Evolutionary conservation across 2,113 vertebrate genomes (phyloP).

Genomic region (Natator depressus): DNA sequence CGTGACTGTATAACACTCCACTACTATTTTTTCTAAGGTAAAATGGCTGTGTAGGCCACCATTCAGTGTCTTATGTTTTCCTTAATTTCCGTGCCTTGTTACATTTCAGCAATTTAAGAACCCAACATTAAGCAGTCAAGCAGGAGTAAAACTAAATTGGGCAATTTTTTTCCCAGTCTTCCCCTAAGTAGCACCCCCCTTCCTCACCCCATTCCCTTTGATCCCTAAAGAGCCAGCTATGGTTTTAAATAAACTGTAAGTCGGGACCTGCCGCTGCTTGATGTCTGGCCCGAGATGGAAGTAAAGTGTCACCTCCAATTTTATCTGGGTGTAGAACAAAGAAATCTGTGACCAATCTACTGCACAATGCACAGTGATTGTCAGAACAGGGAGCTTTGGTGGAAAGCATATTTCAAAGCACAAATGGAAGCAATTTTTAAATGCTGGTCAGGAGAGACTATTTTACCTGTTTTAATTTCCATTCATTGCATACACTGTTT

Average conservation of each 20-base stretch:
- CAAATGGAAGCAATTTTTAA: slow-evolving; percentile 37
- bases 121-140: slow-evolving; percentile 5
- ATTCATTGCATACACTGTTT: neutral
- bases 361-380: neutral
- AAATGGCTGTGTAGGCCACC: neutral
- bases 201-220: slow-evolving; percentile 35
- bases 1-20: neutral
- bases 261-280: slow-evolving; percentile 24
- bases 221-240: slow-evolving; percentile 57
- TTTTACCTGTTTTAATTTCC: slow-evolving; percentile 30
- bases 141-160: neutral
- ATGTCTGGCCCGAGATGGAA: slow-evolving; percentile 63
- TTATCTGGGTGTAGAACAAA: slow-evolving; percentile 74
- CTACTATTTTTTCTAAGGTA: neutral
- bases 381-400: slow-evolving; percentile 43
- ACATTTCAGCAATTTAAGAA: slow-evolving; percentile 16
- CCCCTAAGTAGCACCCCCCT: neutral
- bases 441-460: neutral
- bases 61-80: neutral
- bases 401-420: slow-evolving; percentile 51
- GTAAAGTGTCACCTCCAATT: slow-evolving; percentile 66
- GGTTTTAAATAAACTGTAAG: slow-evolving; percentile 53
- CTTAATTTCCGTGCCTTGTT: neutral
- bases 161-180: neutral
- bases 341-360: slow-evolving; percentile 59